Percentiles rank a stretch among this genome's conserved stretches.
Conservation (phyloP, 1,140 invertebrate genomes). For the Cardiocondyla obscurior region DNA sequence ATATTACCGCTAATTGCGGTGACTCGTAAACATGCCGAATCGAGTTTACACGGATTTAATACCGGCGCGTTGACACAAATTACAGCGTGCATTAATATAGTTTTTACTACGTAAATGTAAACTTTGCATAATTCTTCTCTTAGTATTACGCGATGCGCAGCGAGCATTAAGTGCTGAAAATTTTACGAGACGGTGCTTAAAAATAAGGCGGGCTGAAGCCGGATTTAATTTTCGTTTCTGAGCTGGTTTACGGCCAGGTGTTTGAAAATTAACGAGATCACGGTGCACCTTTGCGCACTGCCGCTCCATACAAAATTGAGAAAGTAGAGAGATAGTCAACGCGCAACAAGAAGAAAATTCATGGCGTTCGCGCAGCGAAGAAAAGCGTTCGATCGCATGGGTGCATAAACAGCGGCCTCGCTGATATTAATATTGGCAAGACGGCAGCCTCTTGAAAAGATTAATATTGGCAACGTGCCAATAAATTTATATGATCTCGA, state of each 20-base stretch:
- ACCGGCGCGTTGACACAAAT: conserved; percentile 12
- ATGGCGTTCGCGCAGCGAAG: conserved; percentile 1
- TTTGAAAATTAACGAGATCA: conserved; percentile 53
- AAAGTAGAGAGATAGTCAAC: conserved; percentile 28
- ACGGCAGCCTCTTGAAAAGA: conserved; percentile 9
- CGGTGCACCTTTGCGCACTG: conserved; percentile 8
- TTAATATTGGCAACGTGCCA: conserved; percentile 30
- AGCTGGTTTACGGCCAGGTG: conserved; percentile 35
- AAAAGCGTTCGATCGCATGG: conserved; percentile 28
- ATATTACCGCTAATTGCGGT: conserved; percentile 42
- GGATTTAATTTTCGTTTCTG: conserved; percentile 49
- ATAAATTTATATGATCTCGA: conserved; percentile 33
- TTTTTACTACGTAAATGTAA: conserved; percentile 15
- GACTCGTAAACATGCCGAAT: conserved; percentile 44
- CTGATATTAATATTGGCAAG: conserved; percentile 41
- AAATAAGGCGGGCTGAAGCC: conserved; percentile 30
- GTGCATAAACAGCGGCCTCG: conserved; percentile 33
- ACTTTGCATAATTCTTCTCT: conserved; percentile 16
- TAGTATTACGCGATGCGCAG: not conserved
- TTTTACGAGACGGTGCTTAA: conserved; percentile 41
- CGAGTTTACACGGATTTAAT: conserved; percentile 31
- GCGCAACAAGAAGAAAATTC: conserved; percentile 39
- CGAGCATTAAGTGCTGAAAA: conserved; percentile 31
- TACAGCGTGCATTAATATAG: conserved; percentile 9
- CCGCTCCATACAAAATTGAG: conserved; percentile 41